Evolutionary conservation across 2,888 invertebrate genomes (phyloP).

Genomic region (Caenorhabditis panamensis): DNA sequence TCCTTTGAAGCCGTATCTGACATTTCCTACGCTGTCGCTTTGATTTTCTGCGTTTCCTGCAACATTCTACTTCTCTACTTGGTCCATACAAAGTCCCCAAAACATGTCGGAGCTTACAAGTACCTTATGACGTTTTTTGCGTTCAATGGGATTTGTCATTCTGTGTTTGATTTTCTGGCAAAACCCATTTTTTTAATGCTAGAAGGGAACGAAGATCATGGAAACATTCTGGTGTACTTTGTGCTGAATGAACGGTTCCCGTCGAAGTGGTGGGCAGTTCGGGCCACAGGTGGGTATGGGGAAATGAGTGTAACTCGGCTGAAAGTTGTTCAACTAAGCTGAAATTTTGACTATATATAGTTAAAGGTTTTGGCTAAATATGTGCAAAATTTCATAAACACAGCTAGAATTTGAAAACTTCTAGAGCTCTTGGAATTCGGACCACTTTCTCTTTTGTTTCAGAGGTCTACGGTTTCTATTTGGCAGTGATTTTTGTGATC

Average conservation of each 20-base stretch:
- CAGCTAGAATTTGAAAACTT: too few relatives aligned
- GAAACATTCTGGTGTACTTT: slow-evolving; percentile 31
- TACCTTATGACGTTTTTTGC: slow-evolving; percentile 39
- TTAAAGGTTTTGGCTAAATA: too few relatives aligned
- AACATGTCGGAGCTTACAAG: slow-evolving; percentile 35
- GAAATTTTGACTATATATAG: too few relatives aligned
- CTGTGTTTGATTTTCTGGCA: slow-evolving; percentile 20
- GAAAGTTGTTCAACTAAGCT: too few relatives aligned
- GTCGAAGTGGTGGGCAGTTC: slow-evolving; percentile 28
- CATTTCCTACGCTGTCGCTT: slow-evolving; percentile 20
- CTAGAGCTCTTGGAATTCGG: too few relatives aligned
- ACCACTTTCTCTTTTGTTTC: neutral
- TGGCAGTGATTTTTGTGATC: slow-evolving; percentile 39
- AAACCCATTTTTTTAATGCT: slow-evolving; percentile 38
- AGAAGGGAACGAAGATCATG: slow-evolving; percentile 23
- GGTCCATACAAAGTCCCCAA: slow-evolving; percentile 28
- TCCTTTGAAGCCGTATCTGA: slow-evolving; percentile 23
- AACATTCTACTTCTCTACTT: slow-evolving; percentile 28
- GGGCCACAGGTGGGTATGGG: slow-evolving; percentile 37
- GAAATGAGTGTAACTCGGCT: too few relatives aligned
- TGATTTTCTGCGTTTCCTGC: slow-evolving; percentile 29
- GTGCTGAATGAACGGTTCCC: slow-evolving; percentile 26
- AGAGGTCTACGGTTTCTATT: slow-evolving; percentile 37
- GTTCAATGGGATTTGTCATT: slow-evolving; percentile 22
- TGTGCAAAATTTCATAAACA: too few relatives aligned